Base-by-base conservation (phyloP, 2,797 vertebrate species). In the Lophius americanus region DNA sequence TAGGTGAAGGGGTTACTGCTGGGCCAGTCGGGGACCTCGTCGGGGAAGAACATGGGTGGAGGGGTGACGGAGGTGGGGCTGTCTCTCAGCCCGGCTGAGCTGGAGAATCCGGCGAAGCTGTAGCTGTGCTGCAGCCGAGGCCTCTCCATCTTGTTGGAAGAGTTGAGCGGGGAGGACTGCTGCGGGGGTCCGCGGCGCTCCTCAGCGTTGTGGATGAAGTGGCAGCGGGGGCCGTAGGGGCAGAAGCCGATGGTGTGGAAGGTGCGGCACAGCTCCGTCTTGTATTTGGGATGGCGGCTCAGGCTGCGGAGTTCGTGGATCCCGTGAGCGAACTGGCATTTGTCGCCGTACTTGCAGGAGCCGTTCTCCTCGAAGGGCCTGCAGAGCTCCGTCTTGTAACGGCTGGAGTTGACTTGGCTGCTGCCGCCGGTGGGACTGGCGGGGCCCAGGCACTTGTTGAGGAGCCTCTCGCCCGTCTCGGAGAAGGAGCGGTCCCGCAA, bases 241-340 rank as follows among this genome's bases (percentile, higher is more conserved):
- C 96, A 97, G 93, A 96, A 97, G 32, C 96, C 96, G n/a, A 97
- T 97, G 89, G 96, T 97, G 90, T 97, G 96, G 93, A 97, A 97
- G 77, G 96, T 97, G 91, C 96, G 96, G 90, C 96, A 97, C 73
- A 96, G 94, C 94, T 97, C 96, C 0, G 96, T 97, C 89, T 97
- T 97, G 93, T 97, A 97, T 78, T 97, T 97, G 85, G 96, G 96
- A 72, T 97, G 96, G 60, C 96, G 95, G 76, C 94, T 96, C 79
- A 96, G 92, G 91, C 95, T 96, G 69, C 96, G 95, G 84, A 97
- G 93, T 94, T 97, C 96, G 4, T 96, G 95, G 87, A 95, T 93
- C 47, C 96, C 96, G 13, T 97, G 96, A 65, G 96, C 96, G 56
- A 97, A 97, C 92, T 97, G 96, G 91, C 96, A 97, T 76, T 97